Evolutionary conservation across 2,797 vertebrate genomes (phyloP).

Genomic region (Melanotaenia trifasciata): DNA sequence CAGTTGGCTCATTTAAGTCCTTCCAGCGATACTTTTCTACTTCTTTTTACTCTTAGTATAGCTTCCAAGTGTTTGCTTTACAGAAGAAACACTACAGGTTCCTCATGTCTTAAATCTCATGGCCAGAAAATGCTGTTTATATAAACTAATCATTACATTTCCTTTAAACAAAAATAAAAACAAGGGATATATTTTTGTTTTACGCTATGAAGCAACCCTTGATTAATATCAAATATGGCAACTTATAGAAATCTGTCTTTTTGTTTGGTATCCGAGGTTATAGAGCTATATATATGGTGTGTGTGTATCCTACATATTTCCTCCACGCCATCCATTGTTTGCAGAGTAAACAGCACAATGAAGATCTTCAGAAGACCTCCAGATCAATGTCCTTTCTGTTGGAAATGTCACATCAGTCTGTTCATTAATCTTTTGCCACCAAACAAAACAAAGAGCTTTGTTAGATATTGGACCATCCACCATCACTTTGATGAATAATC

Average conservation of each 20-base stretch:
- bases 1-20: conserved; percentile 54
- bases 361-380: conserved; percentile 66
- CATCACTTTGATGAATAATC: conserved; percentile 70
- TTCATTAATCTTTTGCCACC: conserved; percentile 78
- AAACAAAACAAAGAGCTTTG: conserved; percentile 73
- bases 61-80: conserved; percentile 42
- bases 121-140: conserved; percentile 37
- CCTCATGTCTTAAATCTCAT: conserved; percentile 14
- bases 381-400: conserved; percentile 78
- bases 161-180: conserved; percentile 9
- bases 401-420: conserved; percentile 75
- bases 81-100: conserved; percentile 57
- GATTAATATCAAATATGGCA: conserved; percentile 55
- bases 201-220: conserved; percentile 26
- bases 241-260: conserved; percentile 46
- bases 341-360: conserved; percentile 73
- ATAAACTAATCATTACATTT: conserved; percentile 15
- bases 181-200: background rate
- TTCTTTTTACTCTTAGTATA: conserved; percentile 19
- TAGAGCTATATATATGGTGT: conserved; percentile 4
- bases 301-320: conserved; percentile 39
- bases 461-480: conserved; percentile 64
- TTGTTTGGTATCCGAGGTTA: conserved; percentile 34
- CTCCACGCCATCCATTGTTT: conserved; percentile 65
- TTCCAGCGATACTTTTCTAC: conserved; percentile 28